Evolutionary conservation across 2,888 invertebrate species (phyloP), one percentile per base, ranked within the genome.

Genomic region (Mythimna lalbum): DNA sequence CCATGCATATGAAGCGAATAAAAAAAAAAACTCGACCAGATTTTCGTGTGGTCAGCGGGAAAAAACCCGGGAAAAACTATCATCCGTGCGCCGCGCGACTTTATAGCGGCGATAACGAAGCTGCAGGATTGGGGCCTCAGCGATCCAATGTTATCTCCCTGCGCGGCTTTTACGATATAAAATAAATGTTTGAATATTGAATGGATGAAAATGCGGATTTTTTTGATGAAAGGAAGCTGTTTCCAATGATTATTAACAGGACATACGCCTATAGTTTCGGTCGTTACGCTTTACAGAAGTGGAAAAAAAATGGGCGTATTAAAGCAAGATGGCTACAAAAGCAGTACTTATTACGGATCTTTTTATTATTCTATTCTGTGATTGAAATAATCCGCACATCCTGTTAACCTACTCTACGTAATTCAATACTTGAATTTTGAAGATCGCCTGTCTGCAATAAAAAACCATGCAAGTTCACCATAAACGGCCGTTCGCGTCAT

Each of bases 91-190:
- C 85, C 74, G 76, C 84, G 86, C 86, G 90, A 90, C 90, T 92
- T 92, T 92, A 92, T 90, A 90, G 89, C 81, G 61, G 83, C 89
- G 91, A 91, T 92, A 92, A 90, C 92, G 90, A 90, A 92, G 88
- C 89, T 81, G 66, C 85, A 81, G 76, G 87, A 82, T 86, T 82
- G 83, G 77, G 57, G 79, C 80, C 76, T 68, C 65, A 85, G 85
- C 82, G 84, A 82, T 81, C 75, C 85, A 79, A 82, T 83, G 86
- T 76, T 86, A 84, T 83, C 86, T 82, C 81, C 70, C 70, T 75
- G 76, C 74, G 71, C 76, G 73, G 77, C 76, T 82, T 84, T 81
- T 68, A 66, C 63, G 55, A 75, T 82, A 78, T 66, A 69, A 78
- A 78, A 68, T 78, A 74, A 66, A 63, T 78, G 60, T 69, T 79